These are phyloP conservation scores for Salvelinus namaycush DNA, from an alignment of 2,113 vertebrate genomes.

Conservation along the genomic window DNA sequence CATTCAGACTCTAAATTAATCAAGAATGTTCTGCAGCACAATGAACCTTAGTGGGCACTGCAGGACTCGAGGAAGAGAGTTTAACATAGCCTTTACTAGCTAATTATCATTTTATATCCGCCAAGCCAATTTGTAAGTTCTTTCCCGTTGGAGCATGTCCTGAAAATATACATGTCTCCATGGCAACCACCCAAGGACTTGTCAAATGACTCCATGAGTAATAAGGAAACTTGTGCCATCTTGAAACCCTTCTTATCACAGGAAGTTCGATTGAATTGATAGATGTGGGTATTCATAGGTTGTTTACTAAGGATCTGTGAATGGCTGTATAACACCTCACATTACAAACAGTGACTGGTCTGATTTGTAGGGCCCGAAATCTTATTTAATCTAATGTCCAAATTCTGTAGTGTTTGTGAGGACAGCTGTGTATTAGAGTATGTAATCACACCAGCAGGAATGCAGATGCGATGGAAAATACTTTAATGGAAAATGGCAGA, in stretches of 20 bases:
- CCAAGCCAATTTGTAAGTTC: slow-evolving; percentile 9
- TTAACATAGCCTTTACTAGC: not conserved
- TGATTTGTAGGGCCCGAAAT: too few species aligned
- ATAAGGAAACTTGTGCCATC: slow-evolving; percentile 1
- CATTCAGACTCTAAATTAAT: not conserved
- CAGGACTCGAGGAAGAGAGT: not conserved
- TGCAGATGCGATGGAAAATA: too few species aligned
- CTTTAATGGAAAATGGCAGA: too few species aligned
- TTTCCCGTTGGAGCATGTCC: not conserved
- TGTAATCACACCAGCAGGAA: too few species aligned
- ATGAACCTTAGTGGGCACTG: not conserved
- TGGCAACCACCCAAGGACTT: slow-evolving; percentile 12
- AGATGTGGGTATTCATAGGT: not conserved
- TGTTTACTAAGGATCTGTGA: too few species aligned
- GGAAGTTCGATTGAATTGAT: not conserved
- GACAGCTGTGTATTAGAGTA: too few species aligned
- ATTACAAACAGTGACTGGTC: too few species aligned
- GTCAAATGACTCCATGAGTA: slow-evolving; percentile 7
- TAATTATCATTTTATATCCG: slow-evolving; percentile 8
- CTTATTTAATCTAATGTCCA: too few species aligned
- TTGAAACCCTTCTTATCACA: slow-evolving; percentile 5
- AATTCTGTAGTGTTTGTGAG: too few species aligned
- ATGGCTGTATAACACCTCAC: too few species aligned
- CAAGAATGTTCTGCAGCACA: not conserved
- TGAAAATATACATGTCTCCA: slow-evolving; percentile 10